Evolutionary conservation across 2,113 vertebrate species (phyloP).

Genomic region (Plecturocebus donacophilus): DNA sequence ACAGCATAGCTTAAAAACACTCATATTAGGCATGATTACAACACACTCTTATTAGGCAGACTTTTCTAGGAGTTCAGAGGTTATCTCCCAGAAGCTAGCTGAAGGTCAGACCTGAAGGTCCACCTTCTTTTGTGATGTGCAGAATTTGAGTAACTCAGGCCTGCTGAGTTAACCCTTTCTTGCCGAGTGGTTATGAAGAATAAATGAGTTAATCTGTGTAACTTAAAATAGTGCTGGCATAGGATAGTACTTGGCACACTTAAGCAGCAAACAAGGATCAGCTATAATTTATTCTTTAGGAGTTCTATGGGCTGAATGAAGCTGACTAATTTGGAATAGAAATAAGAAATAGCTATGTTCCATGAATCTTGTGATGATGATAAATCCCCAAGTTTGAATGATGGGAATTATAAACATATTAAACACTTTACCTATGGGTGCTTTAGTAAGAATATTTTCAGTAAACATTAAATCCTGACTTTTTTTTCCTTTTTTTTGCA

Average conservation of each 20-base stretch:
- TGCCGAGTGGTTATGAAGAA: neutral
- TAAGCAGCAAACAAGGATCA: neutral
- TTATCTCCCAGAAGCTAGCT: neutral
- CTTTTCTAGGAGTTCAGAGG: neutral
- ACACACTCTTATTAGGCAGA: neutral
- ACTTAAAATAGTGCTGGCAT: neutral
- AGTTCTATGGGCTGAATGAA: neutral
- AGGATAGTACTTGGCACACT: neutral
- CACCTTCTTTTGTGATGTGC: neutral
- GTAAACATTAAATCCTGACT: constrained; percentile 41
- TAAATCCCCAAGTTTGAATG: neutral
- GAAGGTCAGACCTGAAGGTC: neutral
- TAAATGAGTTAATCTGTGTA: neutral
- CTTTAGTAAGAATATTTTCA: constrained; percentile 19
- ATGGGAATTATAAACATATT: accelerated
- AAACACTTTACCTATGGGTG: neutral
- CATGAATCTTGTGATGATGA: neutral
- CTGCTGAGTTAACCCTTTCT: neutral
- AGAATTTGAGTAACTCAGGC: neutral
- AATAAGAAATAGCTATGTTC: constrained; percentile 31
- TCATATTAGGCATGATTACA: neutral
- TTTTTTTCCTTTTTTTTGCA: constrained; percentile 74
- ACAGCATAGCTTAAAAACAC: too few relatives aligned
- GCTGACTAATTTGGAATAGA: neutral
- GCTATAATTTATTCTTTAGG: neutral